Conservation (phyloP, 2,888 invertebrate genomes). For the Phaedon cochleariae region DNA sequence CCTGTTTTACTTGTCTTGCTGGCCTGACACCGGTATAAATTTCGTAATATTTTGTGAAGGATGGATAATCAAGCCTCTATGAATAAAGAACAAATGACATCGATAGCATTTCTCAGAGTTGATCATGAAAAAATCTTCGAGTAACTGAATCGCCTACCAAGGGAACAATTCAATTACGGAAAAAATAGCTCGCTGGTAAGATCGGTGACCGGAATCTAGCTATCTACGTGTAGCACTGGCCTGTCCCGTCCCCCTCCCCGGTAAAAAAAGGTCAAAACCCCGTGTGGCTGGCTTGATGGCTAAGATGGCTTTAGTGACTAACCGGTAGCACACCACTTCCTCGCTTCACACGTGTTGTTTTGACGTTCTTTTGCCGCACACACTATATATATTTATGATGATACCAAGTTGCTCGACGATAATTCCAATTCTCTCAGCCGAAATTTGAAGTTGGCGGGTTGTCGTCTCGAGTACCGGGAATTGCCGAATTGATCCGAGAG, state of each 20-base stretch:
- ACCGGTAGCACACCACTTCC: constrained; percentile 60
- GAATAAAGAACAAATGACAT: no score
- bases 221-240: constrained; percentile 70
- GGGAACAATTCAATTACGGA: background rate
- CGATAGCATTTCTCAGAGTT: no score
- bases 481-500: constrained; percentile 26
- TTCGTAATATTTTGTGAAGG: no score
- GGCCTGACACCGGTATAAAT: no score
- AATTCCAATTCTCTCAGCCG: constrained; percentile 15
- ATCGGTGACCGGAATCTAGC: constrained; percentile 29
- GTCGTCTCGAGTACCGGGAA: constrained; percentile 29
- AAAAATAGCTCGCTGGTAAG: constrained; percentile 7
- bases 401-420: constrained; percentile 37
- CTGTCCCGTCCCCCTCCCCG: constrained; percentile 63
- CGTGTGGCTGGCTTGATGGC: constrained; percentile 64
- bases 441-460: constrained; percentile 31
- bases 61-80: no score
- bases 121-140: background rate
- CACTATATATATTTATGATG: constrained; percentile 44
- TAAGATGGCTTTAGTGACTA: constrained; percentile 64
- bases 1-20: no score
- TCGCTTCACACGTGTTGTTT: constrained; percentile 63
- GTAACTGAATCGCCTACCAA: background rate
- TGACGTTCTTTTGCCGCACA: constrained; percentile 65
- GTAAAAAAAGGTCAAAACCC: constrained; percentile 64